Evolutionary conservation across 2,888 invertebrate species (phyloP), one percentile per base, ranked within the genome.

Genomic region (Caenorhabditis angaria): DNA sequence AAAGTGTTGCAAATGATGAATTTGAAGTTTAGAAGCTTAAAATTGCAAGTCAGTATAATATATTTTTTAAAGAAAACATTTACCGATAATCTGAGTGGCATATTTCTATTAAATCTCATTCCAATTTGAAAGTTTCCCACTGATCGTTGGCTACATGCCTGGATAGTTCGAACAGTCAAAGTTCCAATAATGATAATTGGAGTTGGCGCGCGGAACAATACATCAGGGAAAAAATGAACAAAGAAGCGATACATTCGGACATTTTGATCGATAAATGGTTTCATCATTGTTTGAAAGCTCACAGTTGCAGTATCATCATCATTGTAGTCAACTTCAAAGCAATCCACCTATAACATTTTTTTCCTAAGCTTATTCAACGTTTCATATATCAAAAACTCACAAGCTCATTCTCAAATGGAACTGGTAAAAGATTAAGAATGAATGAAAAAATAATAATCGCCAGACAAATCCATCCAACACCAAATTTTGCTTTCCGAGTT

Each of bases 1-100:
- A 86, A 79, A 8, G 85, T 85, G 70, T 87, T 87, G 67, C 85
- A 86, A 55, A 86, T 63, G 50, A 87, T 81, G 73, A 87, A 86
- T 61, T 86, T 86, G 57, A 84, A 81, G 57, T 83, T 85, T 5
- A 86, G 70, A 35, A 86, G 68, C 85, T 85, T 65, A 59, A 84
- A 66, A 24, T 8, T 8, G n/a, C 12, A n/a, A n/a, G n/a, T n/a
- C n/a, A n/a, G n/a, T n/a, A n/a, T 12, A 41, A 6, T 22, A 29
- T n/a, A 0, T 35, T 59, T 18, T 20, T 32, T 14, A 28, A 24
- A 6, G 50, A 50, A 53, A 29, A 32, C 29, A 20, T 60, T 41
- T 62, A 75, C 84, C 70, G 77, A 86, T 56, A 76, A 67, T 56
- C 76, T 70, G 47, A 76, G 74, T 8, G 75, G 83, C 79, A 81